Base-by-base conservation (phyloP, 2,888 invertebrate genomes). In the Cerastoderma edule region DNA sequence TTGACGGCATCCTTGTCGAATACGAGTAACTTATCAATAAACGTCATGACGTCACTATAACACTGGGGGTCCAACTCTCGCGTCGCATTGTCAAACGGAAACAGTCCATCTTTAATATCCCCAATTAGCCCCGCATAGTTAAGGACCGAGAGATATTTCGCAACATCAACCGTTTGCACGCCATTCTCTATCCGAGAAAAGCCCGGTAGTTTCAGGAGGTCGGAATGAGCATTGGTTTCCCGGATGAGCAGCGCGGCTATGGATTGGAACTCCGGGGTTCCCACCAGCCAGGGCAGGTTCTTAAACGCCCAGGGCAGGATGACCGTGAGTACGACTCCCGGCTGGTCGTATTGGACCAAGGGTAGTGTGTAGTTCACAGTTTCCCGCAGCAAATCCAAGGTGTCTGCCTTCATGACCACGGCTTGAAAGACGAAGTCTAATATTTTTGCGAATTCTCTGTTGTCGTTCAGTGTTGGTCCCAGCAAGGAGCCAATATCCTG, bases 21-120 rank as follows among this genome's bases (percentile, higher is more conserved):
- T 0, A 70, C 63, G 10, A 78, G 50, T 8, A 75, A 50, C 2
- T 67, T 22, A 28, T 78, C 75, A 32, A 80, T n/a, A 13, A 74
- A 67, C 27, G 46, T 65, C 44, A 72, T 65, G 19, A 75, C 33
- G 72, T 80, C 80, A 48, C 33, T 53, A 44, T 56, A 75, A 53
- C 80, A 80, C 4, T 57, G 73, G 4, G 72, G 75, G 28, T 68
- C 71, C 10, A 85, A 35, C 0, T n/a, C 13, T 46, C 64, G 71
- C 54, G 72, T 65, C 27, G 78, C 71, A 4, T 68, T 53, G 24
- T 66, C 46, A 39, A 75, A 74, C 1, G 81, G 81, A 16, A 87
- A 74, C 5, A 78, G 60, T 6, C 75, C 67, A 13, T 73, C 72
- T n/a, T 69, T 48, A 2, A 80, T 60, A 30, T 67, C 57, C 0